Percentiles rank a stretch among this genome's conserved stretches.
Evolutionary conservation across 30 jellyfish, hydroid and myxozoan genomes (phyloP).

Genomic region (Phacellophora camtschatica): DNA sequence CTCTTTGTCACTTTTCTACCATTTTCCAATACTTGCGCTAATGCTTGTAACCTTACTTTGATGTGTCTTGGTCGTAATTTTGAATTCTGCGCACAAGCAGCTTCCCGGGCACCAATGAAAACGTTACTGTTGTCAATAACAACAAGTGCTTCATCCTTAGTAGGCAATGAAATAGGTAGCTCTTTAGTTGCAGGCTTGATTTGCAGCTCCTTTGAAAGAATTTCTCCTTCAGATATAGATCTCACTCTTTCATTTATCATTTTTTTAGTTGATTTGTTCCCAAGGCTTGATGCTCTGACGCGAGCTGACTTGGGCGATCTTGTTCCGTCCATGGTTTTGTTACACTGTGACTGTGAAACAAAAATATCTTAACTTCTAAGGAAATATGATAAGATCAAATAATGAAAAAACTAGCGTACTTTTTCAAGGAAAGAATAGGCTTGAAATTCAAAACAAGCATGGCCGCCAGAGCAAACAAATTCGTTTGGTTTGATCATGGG

Average conservation of each 20-base stretch:
- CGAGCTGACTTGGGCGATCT: neutral
- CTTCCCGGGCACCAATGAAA: slow-evolving; percentile 90
- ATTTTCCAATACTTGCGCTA: slow-evolving; percentile 66
- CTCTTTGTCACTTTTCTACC: slow-evolving; percentile 74
- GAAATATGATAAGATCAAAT: no score
- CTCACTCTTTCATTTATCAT: slow-evolving; percentile 12
- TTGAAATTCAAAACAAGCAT: no score
- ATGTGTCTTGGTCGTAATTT: slow-evolving; percentile 79
- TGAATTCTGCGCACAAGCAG: slow-evolving; percentile 78
- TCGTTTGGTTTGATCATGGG: no score
- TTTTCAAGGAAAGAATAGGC: no score
- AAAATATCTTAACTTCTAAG: no score
- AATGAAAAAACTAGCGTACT: no score
- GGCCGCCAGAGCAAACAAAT: no score
- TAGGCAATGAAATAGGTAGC: neutral
- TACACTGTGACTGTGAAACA: no score
- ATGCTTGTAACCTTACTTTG: slow-evolving; percentile 70
- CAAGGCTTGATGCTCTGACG: slow-evolving; percentile 35
- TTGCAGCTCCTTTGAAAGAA: neutral
- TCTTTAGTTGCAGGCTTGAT: neutral
- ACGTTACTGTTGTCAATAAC: slow-evolving; percentile 89
- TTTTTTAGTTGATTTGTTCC: neutral
- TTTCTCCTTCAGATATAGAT: slow-evolving; percentile 47
- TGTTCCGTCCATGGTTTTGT: no score
- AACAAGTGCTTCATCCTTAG: slow-evolving; percentile 43